Evolutionary conservation across 2,113 vertebrate species (phyloP), one percentile per base, ranked within the genome.

Genomic region (Pseudopodoces humilis): DNA sequence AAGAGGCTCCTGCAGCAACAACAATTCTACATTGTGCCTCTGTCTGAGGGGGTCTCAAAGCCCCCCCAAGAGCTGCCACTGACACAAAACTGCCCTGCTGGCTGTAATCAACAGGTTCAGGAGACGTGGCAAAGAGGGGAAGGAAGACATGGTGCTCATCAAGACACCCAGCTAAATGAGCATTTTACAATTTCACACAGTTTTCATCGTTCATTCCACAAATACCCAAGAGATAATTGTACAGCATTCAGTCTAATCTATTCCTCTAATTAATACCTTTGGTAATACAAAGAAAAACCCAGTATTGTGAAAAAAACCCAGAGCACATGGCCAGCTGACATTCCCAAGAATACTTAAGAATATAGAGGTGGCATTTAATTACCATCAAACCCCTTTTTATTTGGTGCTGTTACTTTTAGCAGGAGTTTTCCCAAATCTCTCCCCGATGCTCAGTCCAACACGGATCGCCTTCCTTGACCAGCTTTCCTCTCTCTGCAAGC

Each of bases 191-290:
- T 31, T 56, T 60, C 64, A 49, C 65, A 60, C 30, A 50, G 41
- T n/a, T 71, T 67, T 50, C 88, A 75, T 8, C 15, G 4, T 31
- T 94, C 70, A 25, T 17, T 72, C 89, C 91, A 87, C 62, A 69
- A 79, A 94, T 37, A 87, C 77, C 62, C 59, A 56, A 68, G 91
- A 84, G 84, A 37, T 62, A 67, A 79, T 24, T 69, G 35, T 41
- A 37, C 35, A 78, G 44, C 4, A 60, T 21, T 74, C 79, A 15
- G 16, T 13, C 25, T 49, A 64, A 89, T 72, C 56, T 28, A 21
- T 13, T 82, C n/a, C 63, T 74, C 76, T 92, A 90, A 93, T 95
- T 92, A 90, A 76, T 77, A 89, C 15, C 65, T 91, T 52, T 52
- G 74, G 56, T 41, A 82, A 65, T 10, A 87, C 55, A 64, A 63